Conservation (phyloP, 2,888 invertebrate species). For the Agriopis marginaria region DNA sequence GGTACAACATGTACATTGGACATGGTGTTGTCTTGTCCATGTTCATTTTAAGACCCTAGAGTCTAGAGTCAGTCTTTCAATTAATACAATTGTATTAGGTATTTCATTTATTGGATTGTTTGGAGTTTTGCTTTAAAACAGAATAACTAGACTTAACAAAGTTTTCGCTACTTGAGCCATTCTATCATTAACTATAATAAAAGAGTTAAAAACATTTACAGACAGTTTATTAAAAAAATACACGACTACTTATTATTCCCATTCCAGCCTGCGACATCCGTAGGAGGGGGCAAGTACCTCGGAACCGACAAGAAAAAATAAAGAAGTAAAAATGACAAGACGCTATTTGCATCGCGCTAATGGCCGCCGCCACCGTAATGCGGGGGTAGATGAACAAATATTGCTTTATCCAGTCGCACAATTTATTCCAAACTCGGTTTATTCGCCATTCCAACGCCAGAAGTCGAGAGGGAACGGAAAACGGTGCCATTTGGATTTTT, state of each 20-base stretch:
- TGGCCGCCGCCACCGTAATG: constrained; percentile 81
- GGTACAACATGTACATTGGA: too few relatives aligned
- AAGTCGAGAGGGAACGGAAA: constrained; percentile 75
- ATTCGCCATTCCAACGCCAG: constrained; percentile 78
- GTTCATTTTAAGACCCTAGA: too few relatives aligned
- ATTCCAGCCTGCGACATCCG: constrained; percentile 53
- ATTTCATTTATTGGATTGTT: too few relatives aligned
- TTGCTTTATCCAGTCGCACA: constrained; percentile 85
- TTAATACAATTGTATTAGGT: too few relatives aligned
- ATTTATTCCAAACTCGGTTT: constrained; percentile 84
- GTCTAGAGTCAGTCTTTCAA: too few relatives aligned
- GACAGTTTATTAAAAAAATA: constrained; percentile 53
- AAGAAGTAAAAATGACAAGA: constrained; percentile 86
- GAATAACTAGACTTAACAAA: too few relatives aligned
- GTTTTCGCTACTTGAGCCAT: too few relatives aligned
- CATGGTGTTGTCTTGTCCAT: too few relatives aligned
- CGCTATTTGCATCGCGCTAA: constrained; percentile 86
- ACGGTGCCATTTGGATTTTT: constrained; percentile 81
- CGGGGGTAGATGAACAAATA: constrained; percentile 86
- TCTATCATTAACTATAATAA: neutral
- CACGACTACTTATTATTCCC: constrained; percentile 41
- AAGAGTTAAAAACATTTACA: constrained; percentile 46
- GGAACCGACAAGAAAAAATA: constrained; percentile 74
- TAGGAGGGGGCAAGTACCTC: constrained; percentile 48
- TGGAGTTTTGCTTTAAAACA: too few relatives aligned